phyloP scores from a whole-genome alignment of 2,113 vertebrate species.

The Passerina amoena region DNA sequence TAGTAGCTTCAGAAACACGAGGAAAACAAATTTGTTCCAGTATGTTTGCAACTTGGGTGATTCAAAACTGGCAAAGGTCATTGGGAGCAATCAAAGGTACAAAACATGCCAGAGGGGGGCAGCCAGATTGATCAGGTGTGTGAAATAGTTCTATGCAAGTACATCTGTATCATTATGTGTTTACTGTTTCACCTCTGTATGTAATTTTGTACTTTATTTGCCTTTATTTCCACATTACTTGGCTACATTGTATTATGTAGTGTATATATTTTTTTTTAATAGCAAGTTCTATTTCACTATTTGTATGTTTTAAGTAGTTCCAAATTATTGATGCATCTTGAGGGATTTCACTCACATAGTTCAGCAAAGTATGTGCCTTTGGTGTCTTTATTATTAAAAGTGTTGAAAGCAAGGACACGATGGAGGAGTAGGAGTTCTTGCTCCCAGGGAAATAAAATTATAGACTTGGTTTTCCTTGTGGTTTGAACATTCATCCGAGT shows the following conservation, averaged over 20 bases:
- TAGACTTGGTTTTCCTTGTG: neutral
- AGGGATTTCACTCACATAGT: neutral
- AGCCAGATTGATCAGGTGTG: neutral
- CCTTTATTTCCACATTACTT: neutral
- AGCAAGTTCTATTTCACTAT: neutral
- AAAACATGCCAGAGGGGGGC: neutral
- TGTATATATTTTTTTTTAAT: neutral
- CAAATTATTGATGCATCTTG: neutral
- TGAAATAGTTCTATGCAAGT: neutral
- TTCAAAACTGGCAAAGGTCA: conserved; percentile 56
- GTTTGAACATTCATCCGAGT: neutral
- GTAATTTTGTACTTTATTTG: neutral
- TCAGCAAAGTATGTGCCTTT: neutral
- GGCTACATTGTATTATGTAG: neutral
- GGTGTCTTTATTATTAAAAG: neutral
- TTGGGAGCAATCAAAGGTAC: conserved; percentile 1
- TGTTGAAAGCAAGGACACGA: neutral
- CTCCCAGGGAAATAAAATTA: neutral
- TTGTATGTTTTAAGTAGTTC: neutral
- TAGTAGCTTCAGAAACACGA: conserved; percentile 71
- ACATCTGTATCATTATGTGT: neutral
- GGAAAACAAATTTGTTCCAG: conserved; percentile 70
- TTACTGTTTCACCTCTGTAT: neutral
- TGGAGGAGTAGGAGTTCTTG: neutral
- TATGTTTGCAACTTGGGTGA: conserved; percentile 53